A percentile compares a stretch with the other conserved stretches of the same genome.
Evolutionary conservation across 2,113 vertebrate genomes (phyloP).

Genomic region (Dipodomys stephensi): DNA sequence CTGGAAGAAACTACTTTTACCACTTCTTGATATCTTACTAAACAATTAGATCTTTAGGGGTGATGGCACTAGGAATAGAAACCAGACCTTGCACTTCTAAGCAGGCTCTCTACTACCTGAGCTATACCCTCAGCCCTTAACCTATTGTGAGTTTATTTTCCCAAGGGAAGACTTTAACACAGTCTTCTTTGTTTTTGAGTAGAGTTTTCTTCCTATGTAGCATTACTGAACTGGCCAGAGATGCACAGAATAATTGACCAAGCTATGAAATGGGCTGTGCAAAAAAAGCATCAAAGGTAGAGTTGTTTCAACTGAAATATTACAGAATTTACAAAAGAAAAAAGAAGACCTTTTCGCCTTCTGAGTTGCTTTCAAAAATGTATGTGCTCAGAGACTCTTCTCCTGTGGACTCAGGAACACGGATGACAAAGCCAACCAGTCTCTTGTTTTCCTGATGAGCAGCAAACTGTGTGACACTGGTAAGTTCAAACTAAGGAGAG

Average conservation of each 20-base stretch:
- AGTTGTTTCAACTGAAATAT: not conserved
- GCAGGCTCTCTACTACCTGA: too few species aligned
- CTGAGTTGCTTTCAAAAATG: slow-evolving; percentile 98
- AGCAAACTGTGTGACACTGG: slow-evolving; percentile 93
- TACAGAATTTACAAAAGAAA: not conserved
- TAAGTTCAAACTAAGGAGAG: slow-evolving; percentile 92
- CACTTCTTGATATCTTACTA: not conserved
- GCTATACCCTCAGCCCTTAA: not conserved
- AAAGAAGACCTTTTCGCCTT: slow-evolving; percentile 95
- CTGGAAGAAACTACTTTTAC: not conserved
- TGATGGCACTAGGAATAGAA: too few species aligned
- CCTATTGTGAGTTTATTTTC: not conserved
- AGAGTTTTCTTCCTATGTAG: not conserved
- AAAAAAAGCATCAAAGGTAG: not conserved
- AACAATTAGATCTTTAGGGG: not conserved
- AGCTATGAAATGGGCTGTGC: not conserved
- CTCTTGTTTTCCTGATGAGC: slow-evolving; percentile 97
- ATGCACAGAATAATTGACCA: not conserved
- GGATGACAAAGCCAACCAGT: slow-evolving; percentile 95
- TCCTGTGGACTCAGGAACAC: slow-evolving; percentile 86
- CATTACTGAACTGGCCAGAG: not conserved
- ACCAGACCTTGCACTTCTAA: too few species aligned
- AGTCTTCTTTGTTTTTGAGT: not conserved
- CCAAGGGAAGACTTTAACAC: not conserved
- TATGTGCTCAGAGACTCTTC: slow-evolving; percentile 92